Percentiles rank a stretch among this genome's conserved stretches.
Evolutionary conservation across 2,797 vertebrate species (phyloP).

Genomic region (Ctenopoma multispine): DNA sequence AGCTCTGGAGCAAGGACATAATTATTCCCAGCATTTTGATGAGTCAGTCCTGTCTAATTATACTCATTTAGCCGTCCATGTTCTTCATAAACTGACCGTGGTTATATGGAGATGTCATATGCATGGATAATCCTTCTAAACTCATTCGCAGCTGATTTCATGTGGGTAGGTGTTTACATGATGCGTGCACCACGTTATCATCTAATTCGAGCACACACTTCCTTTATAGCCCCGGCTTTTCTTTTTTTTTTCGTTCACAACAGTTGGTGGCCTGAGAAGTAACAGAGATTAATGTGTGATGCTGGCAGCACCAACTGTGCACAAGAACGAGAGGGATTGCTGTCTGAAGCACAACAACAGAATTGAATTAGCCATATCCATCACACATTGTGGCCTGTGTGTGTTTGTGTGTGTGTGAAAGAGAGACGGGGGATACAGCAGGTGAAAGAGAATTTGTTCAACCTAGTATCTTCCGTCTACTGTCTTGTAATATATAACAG

Average conservation of each 20-base stretch:
- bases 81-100: slow-evolving; percentile 57
- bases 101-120: slow-evolving; percentile 52
- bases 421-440: background rate
- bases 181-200: slow-evolving; percentile 54
- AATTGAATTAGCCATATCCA: slow-evolving; percentile 62
- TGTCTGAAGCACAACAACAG: slow-evolving; percentile 46
- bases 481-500: background rate
- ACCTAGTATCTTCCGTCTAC: too few species aligned
- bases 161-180: slow-evolving; percentile 46
- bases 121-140: slow-evolving; percentile 61
- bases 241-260: slow-evolving; percentile 31
- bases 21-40: slow-evolving; percentile 50
- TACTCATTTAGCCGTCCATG: slow-evolving; percentile 52
- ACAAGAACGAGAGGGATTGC: slow-evolving; percentile 40
- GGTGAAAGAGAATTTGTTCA: slow-evolving; percentile 7
- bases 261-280: slow-evolving; percentile 52
- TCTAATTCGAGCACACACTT: slow-evolving; percentile 48
- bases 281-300: slow-evolving; percentile 46
- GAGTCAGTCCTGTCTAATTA: slow-evolving; percentile 60
- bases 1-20: slow-evolving; percentile 23
- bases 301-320: slow-evolving; percentile 37
- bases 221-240: background rate
- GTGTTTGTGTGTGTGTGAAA: slow-evolving; percentile 4
- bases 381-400: slow-evolving; percentile 28
- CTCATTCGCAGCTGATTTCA: slow-evolving; percentile 36